Conservation (phyloP, 2,888 invertebrate species). For the Plagodis dolabraria region DNA sequence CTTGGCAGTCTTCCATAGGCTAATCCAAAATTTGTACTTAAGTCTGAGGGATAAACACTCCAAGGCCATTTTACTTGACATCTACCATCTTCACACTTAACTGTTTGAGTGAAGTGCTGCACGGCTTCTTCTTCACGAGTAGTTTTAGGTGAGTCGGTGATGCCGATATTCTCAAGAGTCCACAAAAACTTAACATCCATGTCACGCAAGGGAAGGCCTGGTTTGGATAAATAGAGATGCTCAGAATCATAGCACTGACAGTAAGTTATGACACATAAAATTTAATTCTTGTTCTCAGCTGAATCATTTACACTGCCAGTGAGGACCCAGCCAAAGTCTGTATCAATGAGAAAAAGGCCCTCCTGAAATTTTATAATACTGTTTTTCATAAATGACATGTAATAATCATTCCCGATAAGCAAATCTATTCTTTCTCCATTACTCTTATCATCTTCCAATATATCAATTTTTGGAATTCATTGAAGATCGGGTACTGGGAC, state of each 20-base stretch:
- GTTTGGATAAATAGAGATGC: constrained; percentile 17
- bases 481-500: no score
- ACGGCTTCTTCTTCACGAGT: constrained; percentile 12
- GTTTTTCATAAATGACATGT: not conserved
- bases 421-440: not conserved
- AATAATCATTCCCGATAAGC: not conserved
- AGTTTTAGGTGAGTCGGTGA: constrained; percentile 22
- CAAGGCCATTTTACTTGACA: not conserved
- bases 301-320: not conserved
- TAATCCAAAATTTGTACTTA: not conserved
- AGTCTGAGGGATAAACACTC: not conserved
- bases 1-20: no score
- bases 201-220: constrained; percentile 18
- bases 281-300: not conserved
- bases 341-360: not conserved
- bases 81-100: not conserved
- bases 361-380: not conserved
- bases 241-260: not conserved
- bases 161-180: constrained; percentile 23
- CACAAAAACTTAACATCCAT: constrained; percentile 22
- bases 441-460: not conserved
- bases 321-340: not conserved
- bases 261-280: constrained; percentile 1
- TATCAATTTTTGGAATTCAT: not conserved
- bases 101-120: not conserved